Evolutionary conservation across 2,888 invertebrate genomes (phyloP).

Genomic region (Hoplodrina ambigua): DNA sequence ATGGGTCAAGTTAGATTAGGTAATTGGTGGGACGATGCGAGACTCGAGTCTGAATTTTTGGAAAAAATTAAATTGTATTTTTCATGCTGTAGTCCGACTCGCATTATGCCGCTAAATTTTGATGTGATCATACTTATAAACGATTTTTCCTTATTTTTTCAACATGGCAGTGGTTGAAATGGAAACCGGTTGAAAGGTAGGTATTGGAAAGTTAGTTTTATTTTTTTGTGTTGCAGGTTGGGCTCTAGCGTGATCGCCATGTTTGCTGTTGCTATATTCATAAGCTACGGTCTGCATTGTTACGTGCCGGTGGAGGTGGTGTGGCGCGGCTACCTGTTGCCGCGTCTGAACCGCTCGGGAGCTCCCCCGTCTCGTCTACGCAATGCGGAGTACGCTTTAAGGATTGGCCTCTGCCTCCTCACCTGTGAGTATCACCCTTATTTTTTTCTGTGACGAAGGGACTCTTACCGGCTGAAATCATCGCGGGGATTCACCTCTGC

Average conservation of each 20-base stretch:
- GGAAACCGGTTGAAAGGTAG: too few species aligned
- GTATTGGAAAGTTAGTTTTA: background rate
- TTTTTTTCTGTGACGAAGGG: too few species aligned
- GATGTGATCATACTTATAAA: too few species aligned
- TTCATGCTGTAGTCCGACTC: too few species aligned
- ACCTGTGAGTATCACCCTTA: constrained; percentile 93
- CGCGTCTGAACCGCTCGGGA: constrained; percentile 72
- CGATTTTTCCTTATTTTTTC: background rate
- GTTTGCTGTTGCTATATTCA: constrained; percentile 95
- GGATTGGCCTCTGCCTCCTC: constrained; percentile 94
- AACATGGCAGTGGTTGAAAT: too few species aligned
- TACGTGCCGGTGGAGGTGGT: constrained; percentile 98
- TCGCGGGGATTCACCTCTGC: too few species aligned
- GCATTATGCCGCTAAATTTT: too few species aligned
- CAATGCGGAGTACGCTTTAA: constrained; percentile 93
- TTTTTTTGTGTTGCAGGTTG: constrained; percentile 83
- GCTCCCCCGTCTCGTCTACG: constrained; percentile 77
- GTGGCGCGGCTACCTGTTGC: constrained; percentile 94
- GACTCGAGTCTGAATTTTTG: too few species aligned
- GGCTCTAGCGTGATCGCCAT: constrained; percentile 93
- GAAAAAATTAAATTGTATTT: too few species aligned
- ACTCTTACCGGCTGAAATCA: too few species aligned
- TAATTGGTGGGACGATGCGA: too few species aligned
- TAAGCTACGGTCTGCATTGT: constrained; percentile 98
- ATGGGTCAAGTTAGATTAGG: too few species aligned